Base-by-base conservation (phyloP, 1,140 invertebrate species). In the Argopecten irradians region DNA sequence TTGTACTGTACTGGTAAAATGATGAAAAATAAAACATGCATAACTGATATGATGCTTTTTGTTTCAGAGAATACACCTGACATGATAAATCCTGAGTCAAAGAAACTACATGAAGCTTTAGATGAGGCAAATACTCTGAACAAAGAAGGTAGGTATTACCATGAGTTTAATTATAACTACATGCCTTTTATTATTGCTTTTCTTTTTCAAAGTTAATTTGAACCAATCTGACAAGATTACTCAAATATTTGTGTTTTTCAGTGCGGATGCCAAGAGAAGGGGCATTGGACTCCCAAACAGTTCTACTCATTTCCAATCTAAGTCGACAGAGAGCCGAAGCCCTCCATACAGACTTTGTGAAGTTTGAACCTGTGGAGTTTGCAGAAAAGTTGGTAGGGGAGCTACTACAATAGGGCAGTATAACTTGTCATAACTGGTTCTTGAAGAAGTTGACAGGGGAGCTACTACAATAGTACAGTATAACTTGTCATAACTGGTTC, bases 301-400 rank as follows among this genome's bases (percentile, higher is more conserved):
- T 93, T n/a, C 83, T 90, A 1, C 90, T 89, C 33, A 91, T 93
- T 28, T 88, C 92, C 8, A 86, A 88, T 35, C 86, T 89, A 14
- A 91, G 89, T 0, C 90, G 88, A 84, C 89, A 89, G 71, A 92
- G 91, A 86, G 92, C 91, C 41, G 92, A 92, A 41, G 90, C 91
- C 16, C 90, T 92, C 32, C 88, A 92, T 41, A 93, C 92, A 86
- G 92, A 93, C 35, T 92, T 93, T 87, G 55, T 92, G 16, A 89
- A 55, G 22, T 93, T 93, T 90, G 89, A 92, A 86, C 89, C 92
- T 33, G 82, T 87, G 14, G 92, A 93, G 71, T 93, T 91, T 90
- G 89, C 90, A 34, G 91, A 92, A 34, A 92, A 92, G 92, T 86
- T 93, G 84, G 91, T 92, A 55, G 86, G 86, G 86, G 55, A 71